Evolutionary conservation across 2,888 invertebrate species (phyloP).

Genomic region (Erebia aethiops): DNA sequence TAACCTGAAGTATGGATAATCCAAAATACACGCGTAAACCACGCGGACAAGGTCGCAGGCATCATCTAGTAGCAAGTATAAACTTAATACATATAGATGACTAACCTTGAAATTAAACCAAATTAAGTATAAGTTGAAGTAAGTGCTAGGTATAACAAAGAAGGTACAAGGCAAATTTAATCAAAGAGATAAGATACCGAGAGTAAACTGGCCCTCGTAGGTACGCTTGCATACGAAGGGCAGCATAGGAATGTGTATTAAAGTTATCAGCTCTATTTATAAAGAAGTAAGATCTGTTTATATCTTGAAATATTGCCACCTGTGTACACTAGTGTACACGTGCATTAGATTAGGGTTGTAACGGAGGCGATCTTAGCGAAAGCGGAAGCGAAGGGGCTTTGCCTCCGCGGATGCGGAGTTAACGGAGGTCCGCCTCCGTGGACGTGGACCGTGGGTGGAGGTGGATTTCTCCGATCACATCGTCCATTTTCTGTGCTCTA

Average conservation of each 20-base stretch:
- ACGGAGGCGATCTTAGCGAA: too few relatives aligned
- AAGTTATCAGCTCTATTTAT: slow-evolving; percentile 19
- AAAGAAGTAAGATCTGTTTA: slow-evolving; percentile 1
- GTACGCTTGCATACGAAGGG: slow-evolving; percentile 11
- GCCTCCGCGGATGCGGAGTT: too few relatives aligned
- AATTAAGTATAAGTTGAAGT: slow-evolving; percentile 35
- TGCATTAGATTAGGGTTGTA: too few relatives aligned
- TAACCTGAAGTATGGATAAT: too few relatives aligned
- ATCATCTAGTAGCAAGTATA: background rate
- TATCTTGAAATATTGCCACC: background rate
- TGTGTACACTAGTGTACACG: background rate
- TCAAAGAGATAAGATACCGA: slow-evolving; percentile 35
- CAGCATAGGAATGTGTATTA: background rate
- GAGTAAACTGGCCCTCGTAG: slow-evolving; percentile 26
- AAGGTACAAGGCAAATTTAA: slow-evolving; percentile 30
- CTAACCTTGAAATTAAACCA: slow-evolving; percentile 26
- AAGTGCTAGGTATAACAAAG: slow-evolving; percentile 32
- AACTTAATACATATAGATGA: slow-evolving; percentile 6
- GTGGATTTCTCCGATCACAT: too few relatives aligned
- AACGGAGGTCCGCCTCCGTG: too few relatives aligned
- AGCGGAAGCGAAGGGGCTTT: too few relatives aligned
- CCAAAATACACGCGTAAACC: too few relatives aligned
- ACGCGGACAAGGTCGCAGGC: too few relatives aligned
- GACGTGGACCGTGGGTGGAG: too few relatives aligned
- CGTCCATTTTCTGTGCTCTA: too few relatives aligned